A percentile compares a stretch with the other conserved stretches of the same genome.
phyloP scores from a whole-genome alignment of 1,140 invertebrate species.

The Polypedilum pembai region DNA sequence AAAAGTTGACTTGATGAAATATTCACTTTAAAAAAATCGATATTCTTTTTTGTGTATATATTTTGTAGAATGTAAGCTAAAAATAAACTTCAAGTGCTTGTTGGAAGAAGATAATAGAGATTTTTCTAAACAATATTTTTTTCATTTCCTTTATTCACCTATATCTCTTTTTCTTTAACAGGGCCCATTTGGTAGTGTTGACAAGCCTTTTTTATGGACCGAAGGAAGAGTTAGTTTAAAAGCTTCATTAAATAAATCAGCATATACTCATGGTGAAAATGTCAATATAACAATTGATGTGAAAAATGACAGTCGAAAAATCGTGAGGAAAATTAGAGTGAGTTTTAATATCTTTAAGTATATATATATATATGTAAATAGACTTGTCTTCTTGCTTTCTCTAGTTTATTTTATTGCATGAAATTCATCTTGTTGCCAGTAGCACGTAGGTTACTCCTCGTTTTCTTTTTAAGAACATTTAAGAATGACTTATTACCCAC shows the following conservation, averaged over 20 bases:
- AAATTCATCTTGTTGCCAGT: not conserved
- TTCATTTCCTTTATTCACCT: too few species aligned
- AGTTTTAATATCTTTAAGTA: conserved; percentile 37
- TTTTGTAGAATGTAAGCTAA: too few species aligned
- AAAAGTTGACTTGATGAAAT: too few species aligned
- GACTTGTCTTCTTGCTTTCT: not conserved
- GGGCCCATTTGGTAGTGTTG: conserved; percentile 44
- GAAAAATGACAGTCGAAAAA: conserved; percentile 90
- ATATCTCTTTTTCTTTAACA: not conserved
- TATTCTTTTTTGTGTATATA: too few species aligned
- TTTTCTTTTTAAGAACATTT: not conserved
- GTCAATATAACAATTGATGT: conserved; percentile 82
- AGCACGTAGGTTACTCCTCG: too few species aligned
- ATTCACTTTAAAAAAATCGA: too few species aligned
- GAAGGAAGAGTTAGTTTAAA: conserved; percentile 69
- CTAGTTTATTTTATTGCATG: not conserved
- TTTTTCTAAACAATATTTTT: too few species aligned
- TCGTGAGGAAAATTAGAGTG: conserved; percentile 85
- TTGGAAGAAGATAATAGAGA: too few species aligned
- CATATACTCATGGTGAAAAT: conserved; percentile 87
- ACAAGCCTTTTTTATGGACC: conserved; percentile 56
- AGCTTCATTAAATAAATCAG: conserved; percentile 86
- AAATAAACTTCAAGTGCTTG: too few species aligned
- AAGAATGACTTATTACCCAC: conserved; percentile 40
- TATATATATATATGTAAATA: too few species aligned